Percentiles rank a stretch among this genome's conserved stretches.
phyloP scores from a whole-genome alignment of 2,888 invertebrate species.

The Girardia tigrina region DNA sequence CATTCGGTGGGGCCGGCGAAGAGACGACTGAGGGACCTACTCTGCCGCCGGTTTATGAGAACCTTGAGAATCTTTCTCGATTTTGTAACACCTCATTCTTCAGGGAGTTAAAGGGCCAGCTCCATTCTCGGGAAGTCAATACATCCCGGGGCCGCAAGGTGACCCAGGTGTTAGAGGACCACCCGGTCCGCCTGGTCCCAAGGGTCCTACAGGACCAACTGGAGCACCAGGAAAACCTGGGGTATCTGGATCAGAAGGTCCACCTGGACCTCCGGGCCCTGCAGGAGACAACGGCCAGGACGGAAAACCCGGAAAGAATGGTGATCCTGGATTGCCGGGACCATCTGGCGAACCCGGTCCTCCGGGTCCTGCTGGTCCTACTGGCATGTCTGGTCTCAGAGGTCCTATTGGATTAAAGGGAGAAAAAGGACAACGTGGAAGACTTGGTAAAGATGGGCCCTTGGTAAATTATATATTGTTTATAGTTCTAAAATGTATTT shows the following conservation, averaged over 20 bases:
- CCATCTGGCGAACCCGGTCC: not conserved
- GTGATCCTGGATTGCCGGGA: not conserved
- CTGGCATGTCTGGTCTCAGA: not conserved
- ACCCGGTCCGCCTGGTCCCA: not conserved
- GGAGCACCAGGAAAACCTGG: constrained; percentile 20
- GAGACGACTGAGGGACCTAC: not conserved
- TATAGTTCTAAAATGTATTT: no score
- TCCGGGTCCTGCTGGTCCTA: not conserved
- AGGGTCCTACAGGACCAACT: not conserved
- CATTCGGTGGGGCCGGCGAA: not conserved
- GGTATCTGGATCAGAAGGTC: not conserved
- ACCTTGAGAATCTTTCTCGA: no score
- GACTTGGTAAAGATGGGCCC: not conserved
- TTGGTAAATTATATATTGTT: not conserved
- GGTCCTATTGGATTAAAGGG: not conserved
- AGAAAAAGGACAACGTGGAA: not conserved
- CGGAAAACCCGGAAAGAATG: not conserved
- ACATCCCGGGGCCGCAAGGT: constrained; percentile 6
- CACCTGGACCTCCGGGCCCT: constrained; percentile 15
- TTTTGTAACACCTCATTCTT: no score
- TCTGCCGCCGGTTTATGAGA: not conserved
- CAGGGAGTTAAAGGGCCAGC: constrained; percentile 17
- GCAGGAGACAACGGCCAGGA: not conserved
- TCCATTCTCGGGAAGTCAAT: not conserved
- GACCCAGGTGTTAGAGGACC: constrained; percentile 9